phyloP scores from a whole-genome alignment of 2,113 vertebrate genomes.

The Edolisoma coerulescens region DNA sequence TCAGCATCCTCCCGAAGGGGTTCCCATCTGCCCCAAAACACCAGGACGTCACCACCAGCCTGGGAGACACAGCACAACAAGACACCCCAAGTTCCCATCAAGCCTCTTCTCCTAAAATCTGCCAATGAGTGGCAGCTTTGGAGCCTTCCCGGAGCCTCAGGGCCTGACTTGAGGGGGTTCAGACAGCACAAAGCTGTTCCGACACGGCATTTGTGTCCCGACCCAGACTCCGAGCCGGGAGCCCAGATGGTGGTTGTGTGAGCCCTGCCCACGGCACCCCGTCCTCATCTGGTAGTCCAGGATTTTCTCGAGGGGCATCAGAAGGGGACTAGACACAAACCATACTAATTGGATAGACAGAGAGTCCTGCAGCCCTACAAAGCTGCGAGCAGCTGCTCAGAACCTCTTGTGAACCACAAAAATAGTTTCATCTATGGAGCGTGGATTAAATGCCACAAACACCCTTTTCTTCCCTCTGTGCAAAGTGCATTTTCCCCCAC shows the following conservation, averaged over 20 bases:
- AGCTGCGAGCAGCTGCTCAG: background rate
- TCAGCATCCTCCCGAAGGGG: accelerated
- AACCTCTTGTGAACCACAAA: background rate
- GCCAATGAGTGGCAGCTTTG: background rate
- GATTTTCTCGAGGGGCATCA: background rate
- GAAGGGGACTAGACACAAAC: background rate
- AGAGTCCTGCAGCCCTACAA: background rate
- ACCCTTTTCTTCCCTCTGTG: background rate
- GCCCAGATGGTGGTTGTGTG: background rate
- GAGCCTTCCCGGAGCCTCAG: background rate
- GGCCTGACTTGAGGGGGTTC: accelerated
- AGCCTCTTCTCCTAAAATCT: background rate
- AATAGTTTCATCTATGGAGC: background rate
- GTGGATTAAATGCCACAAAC: background rate
- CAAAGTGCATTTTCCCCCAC: background rate
- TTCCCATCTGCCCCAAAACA: background rate
- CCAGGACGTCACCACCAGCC: background rate
- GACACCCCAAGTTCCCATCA: background rate
- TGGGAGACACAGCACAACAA: background rate
- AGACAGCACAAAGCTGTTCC: background rate
- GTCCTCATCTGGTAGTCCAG: background rate
- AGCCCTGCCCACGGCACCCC: accelerated
- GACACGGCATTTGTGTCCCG: accelerated
- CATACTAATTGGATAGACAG: background rate
- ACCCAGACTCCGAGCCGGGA: accelerated